phyloP scores from a whole-genome alignment of 2,113 vertebrate species.

The Epinephelus lanceolatus region DNA sequence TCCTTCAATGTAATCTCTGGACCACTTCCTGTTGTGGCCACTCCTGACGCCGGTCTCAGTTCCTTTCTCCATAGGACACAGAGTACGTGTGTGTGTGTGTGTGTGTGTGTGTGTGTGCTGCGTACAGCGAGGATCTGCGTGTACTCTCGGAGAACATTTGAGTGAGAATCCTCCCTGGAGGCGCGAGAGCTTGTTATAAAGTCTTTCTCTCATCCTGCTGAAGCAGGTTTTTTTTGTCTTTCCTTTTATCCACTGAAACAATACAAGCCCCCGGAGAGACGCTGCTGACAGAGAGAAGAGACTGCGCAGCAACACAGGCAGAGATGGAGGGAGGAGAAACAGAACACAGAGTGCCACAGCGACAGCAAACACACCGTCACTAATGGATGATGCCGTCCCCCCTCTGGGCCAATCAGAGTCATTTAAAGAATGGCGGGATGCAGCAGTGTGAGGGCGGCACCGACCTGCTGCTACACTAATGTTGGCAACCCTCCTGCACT shows the following conservation, averaged over 20 bases:
- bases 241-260: constrained; percentile 49
- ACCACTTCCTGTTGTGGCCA: constrained; percentile 66
- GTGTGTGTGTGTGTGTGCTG: not conserved
- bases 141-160: constrained; percentile 2
- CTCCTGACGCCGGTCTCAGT: constrained; percentile 42
- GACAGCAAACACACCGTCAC: not conserved
- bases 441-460: too few species aligned
- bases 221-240: constrained; percentile 13
- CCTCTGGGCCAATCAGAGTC: not conserved
- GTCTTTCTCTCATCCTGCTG: constrained; percentile 23
- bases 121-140: not conserved
- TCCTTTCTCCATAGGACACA: constrained; percentile 31
- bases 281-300: not conserved
- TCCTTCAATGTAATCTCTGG: constrained; percentile 50
- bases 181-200: constrained; percentile 33
- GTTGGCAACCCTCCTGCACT: too few species aligned
- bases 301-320: not conserved
- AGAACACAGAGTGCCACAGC: not conserved
- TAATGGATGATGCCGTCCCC: not conserved
- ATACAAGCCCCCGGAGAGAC: constrained; percentile 23
- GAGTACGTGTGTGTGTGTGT: not conserved
- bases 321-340: not conserved
- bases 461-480: too few species aligned
- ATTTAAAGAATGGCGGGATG: not conserved
- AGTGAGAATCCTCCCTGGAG: constrained; percentile 25